A percentile compares a stretch with the other conserved stretches of the same genome.
These are phyloP conservation scores for Mesorhabditis sp. DNA, from an alignment of 2,888 invertebrate species.

Conservation along the genomic window DNA sequence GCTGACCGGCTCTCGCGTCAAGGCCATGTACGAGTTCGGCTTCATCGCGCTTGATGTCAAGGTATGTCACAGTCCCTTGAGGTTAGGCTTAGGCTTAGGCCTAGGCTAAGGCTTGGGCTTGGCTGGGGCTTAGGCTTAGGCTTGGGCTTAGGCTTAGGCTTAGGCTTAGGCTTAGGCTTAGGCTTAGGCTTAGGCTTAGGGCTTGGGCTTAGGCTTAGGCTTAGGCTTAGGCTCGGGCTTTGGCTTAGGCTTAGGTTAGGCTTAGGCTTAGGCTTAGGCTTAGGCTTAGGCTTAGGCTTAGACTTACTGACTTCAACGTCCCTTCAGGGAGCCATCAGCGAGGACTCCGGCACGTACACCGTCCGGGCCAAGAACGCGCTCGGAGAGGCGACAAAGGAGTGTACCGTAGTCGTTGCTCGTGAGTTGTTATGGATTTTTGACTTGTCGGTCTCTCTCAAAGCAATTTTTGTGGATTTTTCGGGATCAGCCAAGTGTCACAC, in stretches of 20 bases:
- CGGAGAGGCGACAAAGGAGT: conserved; percentile 48
- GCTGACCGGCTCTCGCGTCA: conserved; percentile 62
- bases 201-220: not conserved
- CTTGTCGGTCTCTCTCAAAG: not conserved
- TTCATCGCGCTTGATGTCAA: conserved; percentile 67
- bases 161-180: not conserved
- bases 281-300: no score
- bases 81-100: not conserved
- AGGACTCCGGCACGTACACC: conserved; percentile 87
- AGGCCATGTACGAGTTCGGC: conserved; percentile 72
- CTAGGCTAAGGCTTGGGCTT: no score
- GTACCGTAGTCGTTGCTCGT: conserved; percentile 42
- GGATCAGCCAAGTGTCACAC: not conserved
- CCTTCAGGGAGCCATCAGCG: conserved; percentile 78
- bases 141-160: no score
- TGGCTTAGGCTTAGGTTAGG: no score
- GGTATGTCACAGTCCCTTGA: no score
- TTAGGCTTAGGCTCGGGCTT: no score
- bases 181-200: no score
- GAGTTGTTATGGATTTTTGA: conserved; percentile 11
- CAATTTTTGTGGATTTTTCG: not conserved
- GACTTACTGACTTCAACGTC: not conserved
- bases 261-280: no score
- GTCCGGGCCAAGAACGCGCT: conserved; percentile 63
- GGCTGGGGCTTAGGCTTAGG: no score